These are phyloP conservation scores for Sinotaia quadrata DNA, from an alignment of 2,888 invertebrate species.

Conservation along the genomic window DNA sequence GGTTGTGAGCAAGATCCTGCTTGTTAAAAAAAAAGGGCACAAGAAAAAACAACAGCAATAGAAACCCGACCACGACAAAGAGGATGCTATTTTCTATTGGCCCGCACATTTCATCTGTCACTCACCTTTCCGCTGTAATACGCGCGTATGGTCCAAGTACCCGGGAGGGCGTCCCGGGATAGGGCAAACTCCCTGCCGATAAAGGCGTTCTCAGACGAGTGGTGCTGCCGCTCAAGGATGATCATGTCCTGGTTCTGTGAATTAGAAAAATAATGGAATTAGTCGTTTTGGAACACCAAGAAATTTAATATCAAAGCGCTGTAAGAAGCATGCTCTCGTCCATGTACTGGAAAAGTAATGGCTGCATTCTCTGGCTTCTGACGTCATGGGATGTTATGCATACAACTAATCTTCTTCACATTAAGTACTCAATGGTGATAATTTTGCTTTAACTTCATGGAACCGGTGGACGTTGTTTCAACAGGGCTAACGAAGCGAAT, in stretches of 20 bases:
- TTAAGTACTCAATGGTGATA: too few relatives aligned
- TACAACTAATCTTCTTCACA: too few relatives aligned
- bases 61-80: not conserved
- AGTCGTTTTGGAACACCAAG: not conserved
- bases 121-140: slow-evolving; percentile 31
- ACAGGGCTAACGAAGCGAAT: too few relatives aligned
- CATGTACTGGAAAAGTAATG: not conserved
- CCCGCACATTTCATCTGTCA: not conserved
- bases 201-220: slow-evolving; percentile 31
- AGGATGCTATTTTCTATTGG: not conserved
- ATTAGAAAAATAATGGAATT: not conserved
- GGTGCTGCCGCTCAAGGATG: slow-evolving; percentile 29
- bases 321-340: not conserved
- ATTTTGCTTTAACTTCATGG: too few relatives aligned
- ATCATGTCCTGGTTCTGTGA: slow-evolving; percentile 31
- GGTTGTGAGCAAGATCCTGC: not conserved
- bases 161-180: slow-evolving; percentile 30
- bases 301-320: not conserved
- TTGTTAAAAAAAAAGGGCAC: not conserved
- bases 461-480: too few relatives aligned
- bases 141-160: slow-evolving; percentile 35
- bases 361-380: too few relatives aligned
- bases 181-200: slow-evolving; percentile 29
- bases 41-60: not conserved
- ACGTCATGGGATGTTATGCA: too few relatives aligned